phyloP scores from a whole-genome alignment of 2,888 invertebrate genomes.

The Drosophila picticornis region DNA sequence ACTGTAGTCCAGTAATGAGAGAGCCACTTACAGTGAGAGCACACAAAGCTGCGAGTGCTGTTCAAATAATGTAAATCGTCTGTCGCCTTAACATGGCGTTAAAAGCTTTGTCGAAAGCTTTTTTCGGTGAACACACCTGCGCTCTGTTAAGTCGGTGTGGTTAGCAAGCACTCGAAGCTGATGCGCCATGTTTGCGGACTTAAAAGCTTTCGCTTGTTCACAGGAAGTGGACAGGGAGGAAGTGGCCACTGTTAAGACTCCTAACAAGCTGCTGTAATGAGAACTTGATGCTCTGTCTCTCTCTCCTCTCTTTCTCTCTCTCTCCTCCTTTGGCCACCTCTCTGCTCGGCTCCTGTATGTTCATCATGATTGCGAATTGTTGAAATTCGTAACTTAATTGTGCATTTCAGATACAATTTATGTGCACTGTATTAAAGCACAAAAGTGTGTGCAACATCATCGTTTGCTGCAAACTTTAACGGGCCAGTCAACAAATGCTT shows the following conservation, averaged over 20 bases:
- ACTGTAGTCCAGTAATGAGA: conserved; percentile 47
- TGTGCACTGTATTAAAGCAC: conserved; percentile 22
- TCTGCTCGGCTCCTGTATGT: background rate
- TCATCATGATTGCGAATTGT: conserved; percentile 21
- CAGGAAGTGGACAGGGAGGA: conserved; percentile 63
- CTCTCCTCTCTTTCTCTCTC: background rate
- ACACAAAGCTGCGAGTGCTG: conserved; percentile 62
- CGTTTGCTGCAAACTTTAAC: background rate
- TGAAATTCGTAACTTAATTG: conserved; percentile 57
- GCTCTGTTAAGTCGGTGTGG: conserved; percentile 59
- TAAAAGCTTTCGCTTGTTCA: conserved; percentile 74
- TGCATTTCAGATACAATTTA: conserved; percentile 46
- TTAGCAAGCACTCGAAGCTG: conserved; percentile 36
- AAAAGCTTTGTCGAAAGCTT: conserved; percentile 69
- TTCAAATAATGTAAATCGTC: conserved; percentile 75
- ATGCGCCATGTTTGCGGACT: conserved; percentile 46
- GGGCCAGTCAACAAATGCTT: background rate
- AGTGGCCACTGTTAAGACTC: conserved; percentile 59
- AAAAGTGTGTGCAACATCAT: conserved; percentile 12
- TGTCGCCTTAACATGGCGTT: conserved; percentile 66
- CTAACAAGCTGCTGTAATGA: conserved; percentile 57
- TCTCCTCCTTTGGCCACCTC: background rate
- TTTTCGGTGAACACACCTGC: conserved; percentile 33
- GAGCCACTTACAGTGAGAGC: conserved; percentile 22
- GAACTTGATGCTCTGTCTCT: conserved; percentile 26